Base-by-base conservation (phyloP, 2,113 vertebrate genomes). In the Siniperca knerii region DNA sequence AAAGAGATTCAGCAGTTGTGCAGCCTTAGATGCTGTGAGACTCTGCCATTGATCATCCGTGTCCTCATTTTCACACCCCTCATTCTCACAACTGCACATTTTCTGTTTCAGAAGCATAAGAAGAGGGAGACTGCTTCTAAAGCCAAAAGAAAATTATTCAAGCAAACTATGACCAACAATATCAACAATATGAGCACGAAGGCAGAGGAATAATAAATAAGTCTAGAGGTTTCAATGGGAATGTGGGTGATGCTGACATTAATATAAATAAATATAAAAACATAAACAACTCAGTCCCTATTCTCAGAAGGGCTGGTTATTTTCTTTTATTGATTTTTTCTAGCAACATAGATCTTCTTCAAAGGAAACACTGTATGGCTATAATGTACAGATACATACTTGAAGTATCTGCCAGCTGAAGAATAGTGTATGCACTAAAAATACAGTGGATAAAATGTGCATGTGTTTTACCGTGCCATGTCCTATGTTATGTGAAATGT, bases 11-110 rank as follows among this genome's bases (percentile, higher is more conserved):
- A 8, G 8, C 40, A 46, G 48, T 21, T 69, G 9, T 35, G 65
- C 54, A 18, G 50, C 7, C 0, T 2, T 11, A 62, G 7, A 35
- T 35, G 37, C 35, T 48, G 60, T 18, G 46, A 21, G 37, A 66
- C 13, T 55, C 75, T 77, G 50, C 29, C 52, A 33, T 33, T 44
- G 35, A 81, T 48, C 40, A 46, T 44, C 37, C 44, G 23, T 20
- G n/a, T 48, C 20, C 8, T 55, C 66, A 65, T 81, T 72, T 64
- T 33, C 37, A 72, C 77, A 75, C 35, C 42, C 70, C 75, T 73
- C 52, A 10, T 76, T 61, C 8, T 68, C 72, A 67, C 62, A 40
- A 10, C 4, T 13, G 3, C 46, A 37, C 29, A 58, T 68, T 77
- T 73, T 55, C 8, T 57, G 2, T 62, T 82, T 77, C 42, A 2